phyloP scores from a whole-genome alignment of 1,140 invertebrate species.

The Drosophila tani region DNA sequence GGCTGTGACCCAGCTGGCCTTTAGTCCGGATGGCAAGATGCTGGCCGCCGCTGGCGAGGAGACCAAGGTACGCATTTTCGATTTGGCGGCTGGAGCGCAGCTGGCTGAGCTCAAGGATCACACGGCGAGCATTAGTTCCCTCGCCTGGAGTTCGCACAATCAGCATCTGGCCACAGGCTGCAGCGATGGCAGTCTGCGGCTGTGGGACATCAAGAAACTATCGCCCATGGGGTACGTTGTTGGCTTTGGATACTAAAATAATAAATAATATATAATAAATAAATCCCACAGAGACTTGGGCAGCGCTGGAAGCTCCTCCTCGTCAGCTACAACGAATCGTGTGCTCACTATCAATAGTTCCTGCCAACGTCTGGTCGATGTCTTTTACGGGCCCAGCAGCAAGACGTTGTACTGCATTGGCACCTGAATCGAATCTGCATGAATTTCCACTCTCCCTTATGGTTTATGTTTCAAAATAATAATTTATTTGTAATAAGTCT shows the following conservation, averaged over 20 bases:
- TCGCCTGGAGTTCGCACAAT: slow-evolving; percentile 89
- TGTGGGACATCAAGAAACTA: slow-evolving; percentile 88
- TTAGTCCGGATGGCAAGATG: slow-evolving; percentile 92
- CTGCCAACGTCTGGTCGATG: slow-evolving; percentile 82
- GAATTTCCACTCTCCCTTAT: slow-evolving; percentile 28
- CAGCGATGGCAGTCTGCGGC: slow-evolving; percentile 90
- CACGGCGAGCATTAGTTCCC: slow-evolving; percentile 89
- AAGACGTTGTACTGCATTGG: slow-evolving; percentile 77
- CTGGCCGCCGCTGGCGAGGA: slow-evolving; percentile 90
- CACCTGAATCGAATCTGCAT: slow-evolving; percentile 51
- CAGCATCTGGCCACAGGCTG: slow-evolving; percentile 90
- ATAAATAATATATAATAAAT: no score
- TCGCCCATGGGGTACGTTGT: slow-evolving; percentile 61
- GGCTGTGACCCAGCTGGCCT: slow-evolving; percentile 90
- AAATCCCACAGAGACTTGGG: slow-evolving; percentile 48
- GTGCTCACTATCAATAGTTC: slow-evolving; percentile 75
- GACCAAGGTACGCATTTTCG: slow-evolving; percentile 87
- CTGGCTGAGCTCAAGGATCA: slow-evolving; percentile 92
- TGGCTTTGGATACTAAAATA: neutral
- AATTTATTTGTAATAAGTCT: slow-evolving; percentile 82
- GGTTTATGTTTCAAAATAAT: slow-evolving; percentile 76
- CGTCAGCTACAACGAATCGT: slow-evolving; percentile 76
- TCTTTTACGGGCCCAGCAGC: slow-evolving; percentile 76
- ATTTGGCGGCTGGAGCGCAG: slow-evolving; percentile 86
- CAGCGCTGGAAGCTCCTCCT: slow-evolving; percentile 42